A percentile compares a stretch with the other conserved stretches of the same genome.
Evolutionary conservation across 2,797 vertebrate genomes (phyloP).

Genomic region (Pangasius mekongensis): DNA sequence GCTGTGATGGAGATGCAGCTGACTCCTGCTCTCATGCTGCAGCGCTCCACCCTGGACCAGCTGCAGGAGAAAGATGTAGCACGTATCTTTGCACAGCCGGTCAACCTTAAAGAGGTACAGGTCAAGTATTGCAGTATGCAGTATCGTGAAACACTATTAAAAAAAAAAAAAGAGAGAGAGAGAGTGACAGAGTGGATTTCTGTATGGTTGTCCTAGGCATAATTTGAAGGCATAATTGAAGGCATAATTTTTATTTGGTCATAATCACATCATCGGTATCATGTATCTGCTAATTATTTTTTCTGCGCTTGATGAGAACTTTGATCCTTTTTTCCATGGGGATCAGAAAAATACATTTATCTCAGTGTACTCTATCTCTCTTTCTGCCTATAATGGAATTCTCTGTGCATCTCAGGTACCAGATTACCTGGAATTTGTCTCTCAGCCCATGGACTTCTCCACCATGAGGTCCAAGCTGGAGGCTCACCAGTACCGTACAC

Average conservation of each 20-base stretch:
- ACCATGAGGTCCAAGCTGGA: constrained; percentile 88
- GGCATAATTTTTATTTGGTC: neutral
- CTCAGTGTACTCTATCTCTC: neutral
- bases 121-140: neutral
- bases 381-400: neutral
- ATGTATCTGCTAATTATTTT: neutral
- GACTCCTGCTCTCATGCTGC: constrained; percentile 81
- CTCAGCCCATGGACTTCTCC: constrained; percentile 90
- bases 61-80: constrained; percentile 86
- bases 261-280: neutral
- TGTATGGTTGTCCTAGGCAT: neutral
- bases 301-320: neutral
- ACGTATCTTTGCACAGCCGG: constrained; percentile 85
- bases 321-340: too few species aligned
- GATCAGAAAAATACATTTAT: neutral
- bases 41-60: constrained; percentile 85
- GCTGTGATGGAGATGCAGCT: constrained; percentile 84
- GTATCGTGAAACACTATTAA: neutral
- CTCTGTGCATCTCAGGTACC: constrained; percentile 76
- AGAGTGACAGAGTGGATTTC: neutral
- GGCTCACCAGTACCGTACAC: constrained; percentile 82
- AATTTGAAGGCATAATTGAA: neutral
- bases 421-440: constrained; percentile 90
- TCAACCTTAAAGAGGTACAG: constrained; percentile 84
- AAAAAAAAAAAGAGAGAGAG: too few species aligned